Base-by-base conservation (phyloP, 1,140 invertebrate genomes). In the Tetraneura akinire region DNA sequence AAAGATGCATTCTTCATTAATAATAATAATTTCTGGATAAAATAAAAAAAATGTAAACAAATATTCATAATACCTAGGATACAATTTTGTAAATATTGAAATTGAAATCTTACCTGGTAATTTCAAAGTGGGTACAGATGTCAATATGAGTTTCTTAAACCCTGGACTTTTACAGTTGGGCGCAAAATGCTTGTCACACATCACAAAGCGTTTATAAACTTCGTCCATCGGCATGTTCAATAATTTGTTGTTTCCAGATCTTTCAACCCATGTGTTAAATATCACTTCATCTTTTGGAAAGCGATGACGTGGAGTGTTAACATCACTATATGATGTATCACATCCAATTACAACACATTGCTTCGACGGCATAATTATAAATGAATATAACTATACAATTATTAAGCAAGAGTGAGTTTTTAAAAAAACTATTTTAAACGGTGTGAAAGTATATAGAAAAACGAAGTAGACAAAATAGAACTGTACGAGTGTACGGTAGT, bases 141-240 rank as follows among this genome's bases (percentile, higher is more conserved):
- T 55, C 21, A 8, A 21, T 55, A 55, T 55, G n/a, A 55, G 53
- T n/a, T 55, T 55, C n/a, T 23, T 55, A 21, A 21, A 55, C 10
- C 53, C 53, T 21, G 53, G 21, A 55, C 53, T 23, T 23, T n/a
- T n/a, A n/a, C n/a, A 21, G n/a, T n/a, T 55, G 8, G 53, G 8
- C 53, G 53, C 53, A 55, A 55, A 55, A 55, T 57, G 55, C 55
- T 26, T 57, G 55, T 57, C 55, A 57, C 55, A 57, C 55, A 57
- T 26, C 23, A 57, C 26, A 26, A 57, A 57, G 13, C 21, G 9
- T 23, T 57, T 57, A 4, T 57, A 57, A 26, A 57, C 21, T 8
- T 57, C 53, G 21, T 23, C 4, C 9, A 57, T 57, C 26, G 53
- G 11, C 14, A 57, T 13, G 13, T 57, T 13, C 9, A 13, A 57